These are phyloP conservation scores for Crenuchus spilurus DNA, from an alignment of 2,797 vertebrate species.

Conservation along the genomic window DNA sequence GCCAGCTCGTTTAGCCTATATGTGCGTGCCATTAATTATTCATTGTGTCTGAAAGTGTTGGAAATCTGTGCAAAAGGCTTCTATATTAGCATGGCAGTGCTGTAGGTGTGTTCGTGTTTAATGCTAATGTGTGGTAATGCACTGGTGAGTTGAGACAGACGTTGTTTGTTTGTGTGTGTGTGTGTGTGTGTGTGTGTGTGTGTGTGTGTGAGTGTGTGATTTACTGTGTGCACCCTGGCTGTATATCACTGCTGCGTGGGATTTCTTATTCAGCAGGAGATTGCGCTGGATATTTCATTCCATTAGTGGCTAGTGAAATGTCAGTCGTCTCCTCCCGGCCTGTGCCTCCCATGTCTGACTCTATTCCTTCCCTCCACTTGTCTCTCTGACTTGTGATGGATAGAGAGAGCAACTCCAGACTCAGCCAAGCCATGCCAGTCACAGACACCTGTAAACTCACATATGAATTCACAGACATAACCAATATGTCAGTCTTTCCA, in stretches of 20 bases:
- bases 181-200: slow-evolving; percentile 28
- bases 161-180: slow-evolving; percentile 29
- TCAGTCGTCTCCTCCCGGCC: slow-evolving; percentile 43
- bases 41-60: slow-evolving; percentile 24
- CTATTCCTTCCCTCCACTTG: slow-evolving; percentile 25
- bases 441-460: slow-evolving; percentile 16
- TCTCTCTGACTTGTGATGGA: slow-evolving; percentile 36
- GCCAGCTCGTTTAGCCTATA: slow-evolving; percentile 5
- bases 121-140: slow-evolving; percentile 27
- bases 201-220: slow-evolving; percentile 50
- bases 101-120: slow-evolving; percentile 23
- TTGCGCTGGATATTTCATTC: slow-evolving; percentile 52
- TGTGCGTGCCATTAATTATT: slow-evolving; percentile 41
- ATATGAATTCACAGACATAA: not conserved
- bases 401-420: slow-evolving; percentile 12
- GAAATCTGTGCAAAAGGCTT: not conserved
- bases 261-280: slow-evolving; percentile 56
- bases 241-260: slow-evolving; percentile 61
- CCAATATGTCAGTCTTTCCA: too few relatives aligned
- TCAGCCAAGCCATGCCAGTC: slow-evolving; percentile 6
- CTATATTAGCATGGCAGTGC: not conserved
- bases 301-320: slow-evolving; percentile 52
- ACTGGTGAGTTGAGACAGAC: not conserved
- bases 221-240: slow-evolving; percentile 48
- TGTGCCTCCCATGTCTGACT: slow-evolving; percentile 48